Evolutionary conservation across 2,113 vertebrate genomes (phyloP), one percentile per base, ranked within the genome.

Genomic region (Connochaetes taurinus): DNA sequence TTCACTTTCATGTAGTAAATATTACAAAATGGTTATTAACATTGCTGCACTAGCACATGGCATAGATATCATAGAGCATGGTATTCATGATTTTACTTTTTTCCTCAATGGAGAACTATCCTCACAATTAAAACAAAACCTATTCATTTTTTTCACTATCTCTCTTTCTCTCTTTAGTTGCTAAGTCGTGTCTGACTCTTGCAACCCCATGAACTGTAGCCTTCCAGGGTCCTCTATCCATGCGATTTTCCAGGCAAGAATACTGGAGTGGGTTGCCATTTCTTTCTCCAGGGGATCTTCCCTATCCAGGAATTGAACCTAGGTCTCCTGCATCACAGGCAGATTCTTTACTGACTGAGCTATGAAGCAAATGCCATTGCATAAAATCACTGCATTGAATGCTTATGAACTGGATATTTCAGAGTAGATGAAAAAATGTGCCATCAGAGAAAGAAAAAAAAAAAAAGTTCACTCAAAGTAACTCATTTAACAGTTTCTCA

Each of bases 281-380:
- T 71, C 67, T 31, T 33, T 64, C 31, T 64, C 14, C 31, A 64
- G 60, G 60, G 31, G 31, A 64, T 64, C 31, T 36, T 71, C n/a
- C n/a, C 0, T 2, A 12, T n/a, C n/a, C n/a, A 36, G 64, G n/a
- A 71, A 71, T 71, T 0, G 1, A 71, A 23, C 19, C n/a, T 71
- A 71, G 10, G n/a, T 71, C n/a, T 71, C 67, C 19, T 12, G n/a
- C 64, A 23, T 12, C 11, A n/a, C n/a, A 71, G n/a, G 19, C 19
- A 40, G n/a, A 71, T 71, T 71, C n/a, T 71, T 71, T 71, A 71
- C n/a, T 11, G 19, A 71, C n/a, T 71, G n/a, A 71, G 67, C 19
- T 71, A 40, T 12, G 9, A 58, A 92, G 9, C 19, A 85, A 94
- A 89, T 74, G 53, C 14, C 25, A 57, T 23, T 27, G 16, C 1